Evolutionary conservation across 2,113 vertebrate species (phyloP), one percentile per base, ranked within the genome.

Genomic region (Saccopteryx leptura): DNA sequence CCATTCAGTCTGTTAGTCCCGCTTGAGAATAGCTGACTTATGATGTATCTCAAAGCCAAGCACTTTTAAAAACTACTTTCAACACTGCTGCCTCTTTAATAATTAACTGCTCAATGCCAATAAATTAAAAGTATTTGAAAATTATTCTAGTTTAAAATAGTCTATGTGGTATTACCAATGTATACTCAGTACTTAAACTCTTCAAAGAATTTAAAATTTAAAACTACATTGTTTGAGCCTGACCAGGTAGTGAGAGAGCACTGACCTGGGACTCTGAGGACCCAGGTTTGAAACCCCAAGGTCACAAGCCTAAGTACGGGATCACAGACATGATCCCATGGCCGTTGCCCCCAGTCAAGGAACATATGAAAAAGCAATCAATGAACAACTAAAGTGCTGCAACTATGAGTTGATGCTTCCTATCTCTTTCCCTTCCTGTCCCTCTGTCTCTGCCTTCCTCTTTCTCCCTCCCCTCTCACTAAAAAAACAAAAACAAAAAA

Each of bases 1-100:
- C 98, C 98, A 98, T 96, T 98, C 96, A 98, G 98, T 90, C 92
- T 99, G 98, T 98, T 97, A 98, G 39, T 98, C 39, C 98, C 98
- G 98, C 98, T 98, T 98, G 98, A 98, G 98, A 98, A 7, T 60
- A 85, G 91, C 13, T 78, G 46, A 92, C 11, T 33, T 79, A 46
- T 23, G 31, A 76, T 81, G 28, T 11, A 87, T 28, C 68, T 90
- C 52, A 46, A 75, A 76, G 39, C 17, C 21, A 90, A 89, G 21
- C 31, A 71, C 50, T 80, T 85, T 52, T 58, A n/a, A 13, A 78
- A 86, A 63, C 11, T 33, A 39, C 10, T 39, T 68, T 48, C 15
- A 88, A 56, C 24, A 81, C 17, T 83, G 13, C 9, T 90, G 24
- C 54, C 31, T 72, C 28, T 88, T 61, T 75, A 88, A 82, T 84